Evolutionary conservation across 2,888 invertebrate genomes (phyloP), one percentile per base, ranked within the genome.

Genomic region (Drosophila ustulata): DNA sequence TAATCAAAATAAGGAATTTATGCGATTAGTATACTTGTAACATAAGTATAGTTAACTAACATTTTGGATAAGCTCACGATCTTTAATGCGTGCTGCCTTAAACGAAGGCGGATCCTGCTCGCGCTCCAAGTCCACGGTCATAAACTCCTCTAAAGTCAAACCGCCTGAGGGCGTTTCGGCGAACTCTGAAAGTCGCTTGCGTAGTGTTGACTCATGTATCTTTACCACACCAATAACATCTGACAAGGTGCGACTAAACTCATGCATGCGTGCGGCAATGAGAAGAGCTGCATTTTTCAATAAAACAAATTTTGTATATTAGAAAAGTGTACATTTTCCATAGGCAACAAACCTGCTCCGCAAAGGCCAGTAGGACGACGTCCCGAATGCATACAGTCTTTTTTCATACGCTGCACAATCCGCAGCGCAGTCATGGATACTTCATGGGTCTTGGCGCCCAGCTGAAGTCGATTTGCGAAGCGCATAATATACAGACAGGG

Each of bases 331-430:
- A 37, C n/a, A 13, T 5, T 34, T 3, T 49, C 23, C 18, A 39
- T 41, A 23, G 37, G 5, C 9, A 37, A 72, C 84, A 92, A 92
- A 97, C 98, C 98, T 91, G 99, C 99, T 26, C 99, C 99, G 93
- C 99, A 99, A 23, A 99, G 94, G 9, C 99, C 99, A 0, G 99
- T 98, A 1, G 99, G 99, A 80, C 99, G 93, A 66, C 99, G 94
- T 6, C 99, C 99, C 0, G 97, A 97, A 91, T 98, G 98, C 92
- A 99, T 96, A 92, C 98, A 99, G 93, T 99, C 99, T 88, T 97
- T 95, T 93, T 99, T 99, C 99, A 99, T 99, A 83, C 99, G 94
- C 92, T 98, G 97, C 25, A 99, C 98, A 68, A 99, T 94, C 62
- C 99, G 94, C 64, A 98, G 93, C 0, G 99, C 99, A 2, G 99